A percentile compares a stretch with the other conserved stretches of the same genome.
phyloP scores from a whole-genome alignment of 2,888 invertebrate species.

The Euzetes globulus region DNA sequence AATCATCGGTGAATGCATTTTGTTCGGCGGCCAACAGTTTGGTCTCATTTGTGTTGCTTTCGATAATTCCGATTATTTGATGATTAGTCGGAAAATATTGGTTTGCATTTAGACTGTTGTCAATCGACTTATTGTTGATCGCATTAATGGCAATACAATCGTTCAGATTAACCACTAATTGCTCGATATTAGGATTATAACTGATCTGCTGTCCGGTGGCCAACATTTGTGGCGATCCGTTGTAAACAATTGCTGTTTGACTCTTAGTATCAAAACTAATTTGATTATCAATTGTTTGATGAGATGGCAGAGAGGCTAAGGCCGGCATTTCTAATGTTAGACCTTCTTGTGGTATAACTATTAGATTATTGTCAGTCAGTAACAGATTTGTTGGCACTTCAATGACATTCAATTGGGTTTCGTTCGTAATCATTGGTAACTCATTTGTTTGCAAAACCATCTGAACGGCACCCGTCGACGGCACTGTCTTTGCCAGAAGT shows the following conservation, averaged over 20 bases:
- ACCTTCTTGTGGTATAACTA: constrained; percentile 34
- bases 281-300: not conserved
- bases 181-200: not conserved
- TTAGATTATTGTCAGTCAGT: constrained; percentile 27
- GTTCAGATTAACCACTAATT: constrained; percentile 2
- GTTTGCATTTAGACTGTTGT: not conserved
- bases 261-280: not conserved
- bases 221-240: constrained; percentile 2
- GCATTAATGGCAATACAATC: constrained; percentile 21
- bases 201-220: not conserved
- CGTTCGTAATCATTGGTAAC: constrained; percentile 9
- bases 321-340: constrained; percentile 20
- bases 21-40: not conserved
- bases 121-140: not conserved
- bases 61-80: constrained; percentile 7
- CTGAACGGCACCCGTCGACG: not conserved
- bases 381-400: constrained; percentile 35
- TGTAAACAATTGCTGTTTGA: not conserved
- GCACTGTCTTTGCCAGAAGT: not conserved
- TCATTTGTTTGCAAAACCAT: constrained; percentile 11
- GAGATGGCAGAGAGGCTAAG: not conserved
- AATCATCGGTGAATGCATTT: constrained; percentile 13
- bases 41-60: constrained; percentile 2
- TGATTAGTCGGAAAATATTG: constrained; percentile 9
- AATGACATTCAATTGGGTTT: constrained; percentile 19